phyloP scores from a whole-genome alignment of 2,888 invertebrate species.

The Patella ulyssiponensis region DNA sequence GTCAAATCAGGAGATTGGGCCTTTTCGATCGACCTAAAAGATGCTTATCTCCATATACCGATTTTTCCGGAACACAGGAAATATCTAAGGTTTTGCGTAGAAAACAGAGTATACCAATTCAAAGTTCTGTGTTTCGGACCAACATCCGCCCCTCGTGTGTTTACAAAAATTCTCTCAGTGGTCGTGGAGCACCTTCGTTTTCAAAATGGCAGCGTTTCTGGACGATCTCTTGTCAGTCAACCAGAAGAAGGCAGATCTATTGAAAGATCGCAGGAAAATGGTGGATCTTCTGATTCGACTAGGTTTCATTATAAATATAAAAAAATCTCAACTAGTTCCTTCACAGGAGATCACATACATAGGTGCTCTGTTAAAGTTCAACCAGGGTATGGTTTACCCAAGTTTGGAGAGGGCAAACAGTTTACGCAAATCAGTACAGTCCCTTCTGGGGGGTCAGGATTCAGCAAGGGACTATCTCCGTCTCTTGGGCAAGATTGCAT shows the following conservation, averaged over 20 bases:
- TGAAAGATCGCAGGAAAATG: slow-evolving; percentile 24
- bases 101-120: slow-evolving; percentile 28
- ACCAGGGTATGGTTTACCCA: slow-evolving; percentile 26
- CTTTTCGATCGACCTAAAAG: slow-evolving; percentile 30
- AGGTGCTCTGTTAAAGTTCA: slow-evolving; percentile 23
- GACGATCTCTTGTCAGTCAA: slow-evolving; percentile 36
- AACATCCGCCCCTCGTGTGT: slow-evolving; percentile 35
- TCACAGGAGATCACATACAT: slow-evolving; percentile 27
- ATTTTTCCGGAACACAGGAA: slow-evolving; percentile 29
- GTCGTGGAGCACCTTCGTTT: slow-evolving; percentile 33
- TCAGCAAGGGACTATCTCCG: slow-evolving; percentile 20
- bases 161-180: slow-evolving; percentile 35
- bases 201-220: slow-evolving; percentile 29
- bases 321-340: slow-evolving; percentile 37
- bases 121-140: slow-evolving; percentile 34
- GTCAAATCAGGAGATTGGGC: slow-evolving; percentile 37
- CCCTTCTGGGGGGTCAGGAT: slow-evolving; percentile 6
- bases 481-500: slow-evolving; percentile 4
- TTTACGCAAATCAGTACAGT: neutral
- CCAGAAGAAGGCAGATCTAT: slow-evolving; percentile 18
- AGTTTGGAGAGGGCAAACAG: slow-evolving; percentile 27
- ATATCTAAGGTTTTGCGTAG: slow-evolving; percentile 31
- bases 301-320: slow-evolving; percentile 36
- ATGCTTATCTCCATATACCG: slow-evolving; percentile 35
- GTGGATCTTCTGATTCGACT: slow-evolving; percentile 30